Percentiles rank a stretch among this genome's conserved stretches.
These are phyloP conservation scores for Platerodrilus igneus DNA, from an alignment of 2,888 invertebrate species.

Conservation along the genomic window DNA sequence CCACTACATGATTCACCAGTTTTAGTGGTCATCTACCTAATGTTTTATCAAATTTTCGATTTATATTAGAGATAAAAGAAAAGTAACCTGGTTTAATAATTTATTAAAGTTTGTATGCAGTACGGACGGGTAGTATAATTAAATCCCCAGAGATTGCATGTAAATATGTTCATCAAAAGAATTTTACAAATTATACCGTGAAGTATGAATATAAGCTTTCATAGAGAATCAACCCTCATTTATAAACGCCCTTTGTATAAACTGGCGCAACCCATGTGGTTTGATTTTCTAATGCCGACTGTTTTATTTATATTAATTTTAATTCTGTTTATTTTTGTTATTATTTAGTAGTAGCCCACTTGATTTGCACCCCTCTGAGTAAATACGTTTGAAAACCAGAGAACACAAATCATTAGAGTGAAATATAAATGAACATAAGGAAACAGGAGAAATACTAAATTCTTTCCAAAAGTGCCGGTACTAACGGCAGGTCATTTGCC, in stretches of 20 bases:
- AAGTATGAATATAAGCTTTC: conserved; percentile 32
- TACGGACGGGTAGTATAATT: neutral
- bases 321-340: conserved; percentile 42
- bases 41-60: conserved; percentile 10
- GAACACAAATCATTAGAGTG: no score
- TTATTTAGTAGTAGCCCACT: conserved; percentile 24
- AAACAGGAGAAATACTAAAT: no score
- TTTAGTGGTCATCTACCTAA: conserved; percentile 40
- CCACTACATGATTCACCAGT: conserved; percentile 41
- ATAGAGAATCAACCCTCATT: no score
- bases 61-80: neutral
- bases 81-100: conserved; percentile 3
- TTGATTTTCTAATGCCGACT: conserved; percentile 40
- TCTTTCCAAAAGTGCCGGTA: no score
- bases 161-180: conserved; percentile 41
- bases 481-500: no score
- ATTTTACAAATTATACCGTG: conserved; percentile 41
- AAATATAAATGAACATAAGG: no score
- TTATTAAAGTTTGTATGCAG: conserved; percentile 2
- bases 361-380: no score
- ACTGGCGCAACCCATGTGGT: conserved; percentile 40
- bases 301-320: conserved; percentile 44
- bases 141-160: conserved; percentile 30
- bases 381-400: no score
- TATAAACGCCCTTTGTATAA: conserved; percentile 36